phyloP scores from a whole-genome alignment of 1,140 invertebrate species.

The Apis dorsata region DNA sequence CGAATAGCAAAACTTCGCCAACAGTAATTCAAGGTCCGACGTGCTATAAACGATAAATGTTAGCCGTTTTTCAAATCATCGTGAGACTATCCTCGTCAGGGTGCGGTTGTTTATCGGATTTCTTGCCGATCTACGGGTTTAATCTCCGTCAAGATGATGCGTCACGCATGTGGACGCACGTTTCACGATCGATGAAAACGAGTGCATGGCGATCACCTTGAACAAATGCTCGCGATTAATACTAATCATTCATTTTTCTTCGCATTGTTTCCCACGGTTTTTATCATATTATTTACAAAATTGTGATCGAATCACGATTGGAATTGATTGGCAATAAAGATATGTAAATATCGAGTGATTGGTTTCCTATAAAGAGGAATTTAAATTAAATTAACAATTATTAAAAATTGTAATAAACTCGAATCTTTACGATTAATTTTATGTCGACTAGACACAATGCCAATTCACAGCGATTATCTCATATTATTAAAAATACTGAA shows the following conservation, averaged over 20 bases:
- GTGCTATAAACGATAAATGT: constrained; percentile 35
- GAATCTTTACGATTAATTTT: neutral
- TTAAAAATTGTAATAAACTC: neutral
- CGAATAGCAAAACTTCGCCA: constrained; percentile 1
- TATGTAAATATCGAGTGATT: too few species aligned
- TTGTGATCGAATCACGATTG: neutral
- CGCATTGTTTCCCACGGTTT: constrained; percentile 27
- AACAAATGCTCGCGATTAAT: constrained; percentile 17
- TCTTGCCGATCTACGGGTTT: constrained; percentile 46
- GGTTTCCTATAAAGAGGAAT: too few species aligned
- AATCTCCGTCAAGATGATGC: constrained; percentile 23
- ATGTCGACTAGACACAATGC: neutral
- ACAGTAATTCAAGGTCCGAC: constrained; percentile 69
- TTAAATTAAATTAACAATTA: neutral
- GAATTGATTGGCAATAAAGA: too few species aligned
- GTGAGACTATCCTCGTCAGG: constrained; percentile 73
- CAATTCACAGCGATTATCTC: neutral
- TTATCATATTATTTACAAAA: neutral
- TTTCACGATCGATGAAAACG: constrained; percentile 34
- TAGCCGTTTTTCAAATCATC: constrained; percentile 73
- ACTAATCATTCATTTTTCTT: constrained; percentile 15
- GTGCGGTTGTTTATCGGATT: constrained; percentile 73
- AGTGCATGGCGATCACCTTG: constrained; percentile 25
- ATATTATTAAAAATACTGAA: neutral
- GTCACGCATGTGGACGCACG: constrained; percentile 6